Evolutionary conservation across 2,888 invertebrate species (phyloP), one percentile per base, ranked within the genome.

Genomic region (Zygaena filipendulae): DNA sequence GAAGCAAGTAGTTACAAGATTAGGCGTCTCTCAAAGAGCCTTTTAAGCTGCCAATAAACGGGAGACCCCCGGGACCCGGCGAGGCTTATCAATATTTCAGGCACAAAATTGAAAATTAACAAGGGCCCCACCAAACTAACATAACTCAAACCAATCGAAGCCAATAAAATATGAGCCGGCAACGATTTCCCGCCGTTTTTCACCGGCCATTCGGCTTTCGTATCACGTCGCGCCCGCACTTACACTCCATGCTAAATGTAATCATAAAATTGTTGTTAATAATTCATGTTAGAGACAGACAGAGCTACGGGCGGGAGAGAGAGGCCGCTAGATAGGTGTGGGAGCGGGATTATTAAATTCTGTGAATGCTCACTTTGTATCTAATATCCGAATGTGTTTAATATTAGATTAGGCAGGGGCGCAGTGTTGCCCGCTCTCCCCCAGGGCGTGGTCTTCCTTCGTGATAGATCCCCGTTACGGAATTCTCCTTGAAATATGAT

Each of bases 191-290:
- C 63, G 67, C 62, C 59, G 67, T 69, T 72, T 72, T 69, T 69
- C 72, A 70, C 60, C 47, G 60, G 56, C 55, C 60, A 61, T 58
- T 69, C 59, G 45, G 58, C 40, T 64, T 70, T 66, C 77, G 47
- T 49, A 54, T 67, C 77, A 77, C 77, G 77, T 75, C 45, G 42
- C 40, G 30, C 52, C 60, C 55, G 61, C 69, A 67, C 74, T 72
- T 70, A 66, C 57, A 64, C 66, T 66, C 63, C 53, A 53, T 60
- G 64, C 63, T 71, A 72, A 75, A 74, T 74, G 72, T 70, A 74
- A 77, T 77, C 77, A 74, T 77, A 77, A 75, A 75, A 74, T 74
- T 72, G 77, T 71, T 72, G 71, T 75, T 74, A 77, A 77, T 77
- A 77, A 75, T 77, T 75, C 75, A 77, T 45, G 59, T 36, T 30